Percentiles rank a stretch among this genome's conserved stretches.
Conservation (phyloP, 2,888 invertebrate genomes). For the Mechanitis mazaeus region DNA sequence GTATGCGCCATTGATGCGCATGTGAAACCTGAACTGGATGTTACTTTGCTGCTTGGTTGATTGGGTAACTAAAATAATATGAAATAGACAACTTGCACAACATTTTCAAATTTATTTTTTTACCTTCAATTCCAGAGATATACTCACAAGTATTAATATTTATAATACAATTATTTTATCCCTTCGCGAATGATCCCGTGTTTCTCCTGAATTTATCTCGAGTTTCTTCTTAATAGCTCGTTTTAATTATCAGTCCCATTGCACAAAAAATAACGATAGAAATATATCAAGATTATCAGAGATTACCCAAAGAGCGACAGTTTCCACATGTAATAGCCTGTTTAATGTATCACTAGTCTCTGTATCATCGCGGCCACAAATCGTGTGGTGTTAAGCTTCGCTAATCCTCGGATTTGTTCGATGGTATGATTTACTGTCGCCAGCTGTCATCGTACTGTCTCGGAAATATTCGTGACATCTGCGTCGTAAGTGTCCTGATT, state of each 20-base stretch:
- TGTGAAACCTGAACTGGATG: too few relatives aligned
- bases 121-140: too few relatives aligned
- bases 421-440: constrained; percentile 51
- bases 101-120: too few relatives aligned
- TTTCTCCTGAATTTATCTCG: too few relatives aligned
- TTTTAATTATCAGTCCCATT: neutral
- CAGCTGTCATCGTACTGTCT: constrained; percentile 60
- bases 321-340: constrained; percentile 2
- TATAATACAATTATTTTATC: too few relatives aligned
- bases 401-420: constrained; percentile 46
- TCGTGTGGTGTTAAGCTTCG: constrained; percentile 35
- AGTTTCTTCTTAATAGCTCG: too few relatives aligned
- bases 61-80: too few relatives aligned
- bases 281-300: neutral
- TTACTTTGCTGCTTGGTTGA: too few relatives aligned
- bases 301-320: neutral
- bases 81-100: too few relatives aligned
- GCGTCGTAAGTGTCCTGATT: neutral
- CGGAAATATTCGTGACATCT: constrained; percentile 1
- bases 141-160: too few relatives aligned
- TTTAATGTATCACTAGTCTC: constrained; percentile 6
- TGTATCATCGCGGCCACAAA: constrained; percentile 22
- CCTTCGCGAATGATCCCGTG: too few relatives aligned
- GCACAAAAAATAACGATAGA: neutral
- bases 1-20: too few relatives aligned